Evolutionary conservation across 1,140 invertebrate species (phyloP), one percentile per base, ranked within the genome.

Genomic region (Plectrocnemia conspersa): DNA sequence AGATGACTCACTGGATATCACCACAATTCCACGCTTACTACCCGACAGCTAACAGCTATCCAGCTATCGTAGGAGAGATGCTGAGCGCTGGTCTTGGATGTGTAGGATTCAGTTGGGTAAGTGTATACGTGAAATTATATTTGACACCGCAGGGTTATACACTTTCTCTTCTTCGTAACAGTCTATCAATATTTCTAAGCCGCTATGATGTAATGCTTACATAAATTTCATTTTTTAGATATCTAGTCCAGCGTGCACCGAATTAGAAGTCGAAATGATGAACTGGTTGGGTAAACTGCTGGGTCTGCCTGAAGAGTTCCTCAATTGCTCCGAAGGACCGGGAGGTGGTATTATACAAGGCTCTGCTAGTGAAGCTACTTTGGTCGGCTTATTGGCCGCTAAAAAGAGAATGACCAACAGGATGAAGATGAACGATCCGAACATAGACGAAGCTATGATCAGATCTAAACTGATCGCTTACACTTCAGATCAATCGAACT

Each of bases 1-100:
- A 90, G 88, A 72, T 91, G n/a, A 97, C 93, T 0, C 91, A 97
- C 66, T 98, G 95, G 95, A 86, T 92, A 64, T 91, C 89, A 29
- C 95, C 94, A 1, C 79, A 91, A 61, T 98, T 97, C 69, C 89
- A 96, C 64, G 93, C 93, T 0, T 98, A 92, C 66, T 98, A 88
- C 71, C 92, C 93, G 3, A 85, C 91, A 1, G 59, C 42, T n/a
- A 61, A 54, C 18, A 61, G 59, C 23, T 97, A 87, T 74, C 88
- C 93, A 2, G 83, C 87, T 1, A 84, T 97, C 29, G 79, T 96
- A 9, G 95, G 88, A 0, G 92, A 95, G 64, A 83, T 98, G 62
- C 67, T 98, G 7, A 82, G 84, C 44, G 82, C 83, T 57, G 90
- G 86, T 3, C 80, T 98, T 29, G 84, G 85, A 9, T 83, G 86